A percentile compares a stretch with the other conserved stretches of the same genome.
These are phyloP conservation scores for Tetropium fuscum DNA, from an alignment of 2,888 invertebrate genomes.

Conservation along the genomic window DNA sequence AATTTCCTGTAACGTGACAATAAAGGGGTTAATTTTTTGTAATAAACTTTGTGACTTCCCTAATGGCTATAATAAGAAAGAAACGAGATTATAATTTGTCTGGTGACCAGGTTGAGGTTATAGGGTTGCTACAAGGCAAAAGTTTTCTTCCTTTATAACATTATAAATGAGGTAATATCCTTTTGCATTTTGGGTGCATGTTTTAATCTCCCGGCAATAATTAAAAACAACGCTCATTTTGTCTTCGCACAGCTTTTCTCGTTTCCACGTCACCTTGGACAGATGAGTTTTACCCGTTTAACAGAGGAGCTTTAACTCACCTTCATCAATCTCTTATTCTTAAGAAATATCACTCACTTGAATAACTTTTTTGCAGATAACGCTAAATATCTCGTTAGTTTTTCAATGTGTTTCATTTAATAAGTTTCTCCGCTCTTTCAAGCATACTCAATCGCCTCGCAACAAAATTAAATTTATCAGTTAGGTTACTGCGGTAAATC, in stretches of 20 bases:
- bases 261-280: constrained; percentile 49
- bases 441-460: no score
- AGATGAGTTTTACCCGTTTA: constrained; percentile 43
- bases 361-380: constrained; percentile 28
- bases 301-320: constrained; percentile 43
- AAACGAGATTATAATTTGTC: constrained; percentile 63
- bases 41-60: constrained; percentile 47
- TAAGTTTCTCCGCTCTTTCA: constrained; percentile 1
- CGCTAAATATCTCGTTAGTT: constrained; percentile 24
- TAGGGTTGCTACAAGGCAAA: constrained; percentile 47
- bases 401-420: constrained; percentile 25
- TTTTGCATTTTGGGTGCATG: constrained; percentile 64
- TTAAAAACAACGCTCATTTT: constrained; percentile 67
- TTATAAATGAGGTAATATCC: constrained; percentile 68
- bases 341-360: constrained; percentile 31
- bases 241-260: constrained; percentile 59
- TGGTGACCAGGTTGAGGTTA: constrained; percentile 56
- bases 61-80: constrained; percentile 49
- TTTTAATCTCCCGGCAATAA: constrained; percentile 67
- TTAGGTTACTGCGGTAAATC: no score
- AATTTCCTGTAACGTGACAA: constrained; percentile 20
- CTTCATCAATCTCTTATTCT: constrained; percentile 48
- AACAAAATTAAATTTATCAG: no score
- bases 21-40: constrained; percentile 29
- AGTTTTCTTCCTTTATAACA: constrained; percentile 61